Evolutionary conservation across 2,888 invertebrate species (phyloP).

Genomic region (Taenaris catops): DNA sequence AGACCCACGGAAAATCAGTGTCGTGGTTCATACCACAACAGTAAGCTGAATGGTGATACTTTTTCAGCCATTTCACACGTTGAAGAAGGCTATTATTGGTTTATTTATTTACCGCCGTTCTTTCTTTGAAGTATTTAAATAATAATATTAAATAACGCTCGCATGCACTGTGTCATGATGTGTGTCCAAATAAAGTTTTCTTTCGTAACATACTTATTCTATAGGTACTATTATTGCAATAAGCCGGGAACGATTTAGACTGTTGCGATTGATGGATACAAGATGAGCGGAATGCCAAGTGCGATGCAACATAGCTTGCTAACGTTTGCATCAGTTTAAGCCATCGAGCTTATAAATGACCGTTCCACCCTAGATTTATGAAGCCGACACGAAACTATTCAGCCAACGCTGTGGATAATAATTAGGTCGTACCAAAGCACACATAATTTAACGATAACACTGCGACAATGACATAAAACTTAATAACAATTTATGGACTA

Average conservation of each 20-base stretch:
- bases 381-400: conserved; percentile 8
- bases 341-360: conserved; percentile 20
- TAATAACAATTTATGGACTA: conserved; percentile 17
- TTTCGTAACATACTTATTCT: too few species aligned
- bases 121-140: too few species aligned
- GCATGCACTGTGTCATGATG: too few species aligned
- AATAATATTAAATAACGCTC: too few species aligned
- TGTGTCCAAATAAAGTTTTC: too few species aligned
- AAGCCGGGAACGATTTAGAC: conserved; percentile 19
- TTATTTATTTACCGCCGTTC: too few species aligned
- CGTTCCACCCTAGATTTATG: conserved; percentile 20
- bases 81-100: too few species aligned
- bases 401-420: conserved; percentile 9
- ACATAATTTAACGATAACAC: conserved; percentile 18
- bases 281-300: conserved; percentile 9
- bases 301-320: conserved; percentile 8
- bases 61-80: too few species aligned
- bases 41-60: too few species aligned
- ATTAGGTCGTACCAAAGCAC: conserved; percentile 10
- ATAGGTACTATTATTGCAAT: too few species aligned
- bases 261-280: conserved; percentile 17
- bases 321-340: conserved; percentile 12
- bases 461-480: conserved; percentile 17
- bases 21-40: too few species aligned
- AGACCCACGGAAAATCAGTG: too few species aligned